These are phyloP conservation scores for Paragorgia papillata DNA, from an alignment of 92 coral and sea anemone species.

Conservation along the genomic window DNA sequence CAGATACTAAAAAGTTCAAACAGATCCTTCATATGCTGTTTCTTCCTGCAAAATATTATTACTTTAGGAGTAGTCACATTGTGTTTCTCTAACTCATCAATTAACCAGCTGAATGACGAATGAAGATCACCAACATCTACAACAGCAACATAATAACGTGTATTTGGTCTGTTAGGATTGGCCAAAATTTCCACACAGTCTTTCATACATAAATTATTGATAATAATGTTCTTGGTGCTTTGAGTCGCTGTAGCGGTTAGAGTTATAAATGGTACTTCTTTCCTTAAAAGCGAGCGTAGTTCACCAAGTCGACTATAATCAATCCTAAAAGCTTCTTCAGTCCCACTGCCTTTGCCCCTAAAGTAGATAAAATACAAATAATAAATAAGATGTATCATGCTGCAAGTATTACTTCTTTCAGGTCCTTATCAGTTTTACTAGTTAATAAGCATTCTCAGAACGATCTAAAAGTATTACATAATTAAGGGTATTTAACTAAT, in stretches of 20 bases:
- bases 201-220: background rate
- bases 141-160: background rate
- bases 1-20: slow-evolving; percentile 9
- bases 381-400: background rate
- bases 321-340: background rate
- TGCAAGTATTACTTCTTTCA: no score
- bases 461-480: no score
- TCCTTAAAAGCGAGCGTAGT: background rate
- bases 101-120: background rate
- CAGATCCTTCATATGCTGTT: slow-evolving; percentile 20
- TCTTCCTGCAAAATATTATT: slow-evolving; percentile 5
- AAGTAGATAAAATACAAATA: background rate
- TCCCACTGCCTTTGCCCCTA: background rate
- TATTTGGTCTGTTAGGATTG: slow-evolving; percentile 7
- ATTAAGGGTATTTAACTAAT: no score
- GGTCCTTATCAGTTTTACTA: no score
- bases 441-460: no score
- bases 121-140: background rate
- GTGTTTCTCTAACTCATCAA: background rate
- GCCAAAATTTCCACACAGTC: slow-evolving; percentile 3
- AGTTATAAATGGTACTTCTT: slow-evolving; percentile 6
- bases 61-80: slow-evolving; percentile 2
- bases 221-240: background rate
- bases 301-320: slow-evolving; percentile 7
- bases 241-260: background rate